Evolutionary conservation across 2,113 vertebrate species (phyloP).

Genomic region (Aptenodytes forsteri): DNA sequence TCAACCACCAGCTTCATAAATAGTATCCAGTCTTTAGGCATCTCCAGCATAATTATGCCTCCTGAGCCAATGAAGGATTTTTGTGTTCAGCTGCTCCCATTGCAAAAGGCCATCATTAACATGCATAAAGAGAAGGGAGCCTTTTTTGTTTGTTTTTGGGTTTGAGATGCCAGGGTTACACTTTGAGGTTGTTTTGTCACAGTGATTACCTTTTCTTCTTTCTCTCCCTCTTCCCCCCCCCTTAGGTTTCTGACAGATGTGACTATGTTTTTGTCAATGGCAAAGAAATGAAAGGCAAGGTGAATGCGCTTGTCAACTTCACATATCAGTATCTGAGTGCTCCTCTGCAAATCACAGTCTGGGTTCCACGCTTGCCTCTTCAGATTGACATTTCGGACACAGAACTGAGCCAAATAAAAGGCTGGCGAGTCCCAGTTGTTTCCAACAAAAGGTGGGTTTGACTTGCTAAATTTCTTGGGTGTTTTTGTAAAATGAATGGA

Average conservation of each 20-base stretch:
- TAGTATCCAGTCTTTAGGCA: neutral
- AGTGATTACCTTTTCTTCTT: neutral
- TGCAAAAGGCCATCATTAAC: neutral
- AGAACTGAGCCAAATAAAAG: constrained; percentile 94
- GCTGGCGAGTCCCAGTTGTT: constrained; percentile 89
- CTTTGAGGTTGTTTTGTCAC: neutral
- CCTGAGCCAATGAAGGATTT: neutral
- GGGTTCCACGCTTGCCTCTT: constrained; percentile 93
- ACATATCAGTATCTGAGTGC: constrained; percentile 88
- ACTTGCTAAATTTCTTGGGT: neutral
- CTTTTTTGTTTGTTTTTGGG: neutral
- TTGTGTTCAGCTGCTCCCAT: neutral
- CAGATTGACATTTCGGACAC: constrained; percentile 96
- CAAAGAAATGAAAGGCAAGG: constrained; percentile 93
- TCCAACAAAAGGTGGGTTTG: constrained; percentile 83
- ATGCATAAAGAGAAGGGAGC: neutral
- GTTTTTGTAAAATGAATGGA: neutral
- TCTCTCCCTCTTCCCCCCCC: neutral
- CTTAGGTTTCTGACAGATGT: constrained; percentile 91
- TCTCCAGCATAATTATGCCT: neutral
- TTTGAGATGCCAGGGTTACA: neutral
- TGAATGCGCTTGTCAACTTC: constrained; percentile 88
- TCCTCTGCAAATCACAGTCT: constrained; percentile 88
- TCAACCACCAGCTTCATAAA: neutral
- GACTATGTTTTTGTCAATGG: constrained; percentile 96